Percentiles rank a stretch among this genome's conserved stretches.
These are phyloP conservation scores for Antennarius striatus DNA, from an alignment of 2,113 vertebrate genomes.

Conservation along the genomic window DNA sequence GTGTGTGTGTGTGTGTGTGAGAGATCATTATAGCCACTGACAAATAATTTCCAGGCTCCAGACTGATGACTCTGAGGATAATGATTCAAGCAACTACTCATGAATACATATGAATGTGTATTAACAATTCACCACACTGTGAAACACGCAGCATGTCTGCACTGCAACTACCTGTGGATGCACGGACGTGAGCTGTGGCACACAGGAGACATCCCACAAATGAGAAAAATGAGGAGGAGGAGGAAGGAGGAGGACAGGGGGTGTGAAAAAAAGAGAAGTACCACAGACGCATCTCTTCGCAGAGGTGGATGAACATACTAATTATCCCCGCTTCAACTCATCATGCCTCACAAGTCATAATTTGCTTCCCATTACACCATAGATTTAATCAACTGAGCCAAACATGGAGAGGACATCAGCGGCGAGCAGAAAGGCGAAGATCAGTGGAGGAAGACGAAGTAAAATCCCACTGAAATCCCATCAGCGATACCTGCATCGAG, in stretches of 20 bases:
- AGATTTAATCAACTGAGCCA: constrained; percentile 65
- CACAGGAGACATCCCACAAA: constrained; percentile 21
- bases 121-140: background rate
- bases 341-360: constrained; percentile 63
- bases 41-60: constrained; percentile 41
- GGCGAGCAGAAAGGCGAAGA: background rate
- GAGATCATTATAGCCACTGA: constrained; percentile 41
- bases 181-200: constrained; percentile 13
- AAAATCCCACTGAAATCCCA: no score
- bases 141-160: constrained; percentile 18
- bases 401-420: constrained; percentile 29
- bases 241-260: constrained; percentile 5
- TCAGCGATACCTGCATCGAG: constrained; percentile 3
- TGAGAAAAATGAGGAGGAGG: constrained; percentile 19
- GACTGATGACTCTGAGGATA: constrained; percentile 50
- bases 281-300: constrained; percentile 12
- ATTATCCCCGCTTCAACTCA: constrained; percentile 58
- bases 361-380: constrained; percentile 71
- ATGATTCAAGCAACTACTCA: constrained; percentile 25
- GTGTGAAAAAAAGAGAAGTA: constrained; percentile 8
- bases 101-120: no score
- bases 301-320: constrained; percentile 60
- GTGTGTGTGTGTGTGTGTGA: constrained; percentile 18
- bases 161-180: background rate
- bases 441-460: background rate